phyloP scores from a whole-genome alignment of 2,113 vertebrate genomes.

The Pteruthius melanotis region DNA sequence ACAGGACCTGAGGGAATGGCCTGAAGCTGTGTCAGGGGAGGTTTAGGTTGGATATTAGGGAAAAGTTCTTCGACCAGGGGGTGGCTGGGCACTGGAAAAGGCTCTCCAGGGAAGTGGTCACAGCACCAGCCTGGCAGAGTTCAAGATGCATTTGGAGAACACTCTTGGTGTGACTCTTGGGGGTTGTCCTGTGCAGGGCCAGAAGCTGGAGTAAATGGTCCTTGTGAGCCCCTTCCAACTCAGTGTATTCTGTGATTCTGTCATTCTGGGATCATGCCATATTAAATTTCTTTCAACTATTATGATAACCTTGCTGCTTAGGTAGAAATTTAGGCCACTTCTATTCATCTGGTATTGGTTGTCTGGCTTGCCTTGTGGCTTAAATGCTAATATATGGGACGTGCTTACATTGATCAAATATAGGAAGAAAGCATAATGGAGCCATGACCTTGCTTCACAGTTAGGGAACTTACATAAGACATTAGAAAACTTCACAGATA shows the following conservation, averaged over 20 bases:
- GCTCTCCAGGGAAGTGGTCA: not conserved
- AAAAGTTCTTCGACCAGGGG: not conserved
- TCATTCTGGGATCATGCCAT: not conserved
- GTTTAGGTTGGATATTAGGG: not conserved
- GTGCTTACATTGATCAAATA: not conserved
- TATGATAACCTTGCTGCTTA: not conserved
- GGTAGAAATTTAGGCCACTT: not conserved
- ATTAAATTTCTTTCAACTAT: not conserved
- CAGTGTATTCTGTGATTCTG: not conserved
- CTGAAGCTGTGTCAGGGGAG: not conserved
- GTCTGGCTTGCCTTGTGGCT: not conserved
- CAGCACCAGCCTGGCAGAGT: not conserved
- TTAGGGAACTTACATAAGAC: not conserved
- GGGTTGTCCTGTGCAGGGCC: too few species aligned
- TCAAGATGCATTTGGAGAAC: not conserved
- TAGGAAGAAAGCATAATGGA: not conserved
- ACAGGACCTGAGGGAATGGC: not conserved
- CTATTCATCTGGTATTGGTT: not conserved
- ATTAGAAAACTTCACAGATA: not conserved
- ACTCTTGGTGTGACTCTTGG: not conserved
- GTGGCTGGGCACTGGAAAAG: not conserved
- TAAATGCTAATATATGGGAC: not conserved
- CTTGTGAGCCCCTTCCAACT: not conserved
- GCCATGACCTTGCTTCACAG: not conserved
- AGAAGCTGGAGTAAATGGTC: not conserved